Evolutionary conservation across 37 sponge, comb jelly and placozoan genomes (phyloP).

Genomic region (Beroe forskalii): DNA sequence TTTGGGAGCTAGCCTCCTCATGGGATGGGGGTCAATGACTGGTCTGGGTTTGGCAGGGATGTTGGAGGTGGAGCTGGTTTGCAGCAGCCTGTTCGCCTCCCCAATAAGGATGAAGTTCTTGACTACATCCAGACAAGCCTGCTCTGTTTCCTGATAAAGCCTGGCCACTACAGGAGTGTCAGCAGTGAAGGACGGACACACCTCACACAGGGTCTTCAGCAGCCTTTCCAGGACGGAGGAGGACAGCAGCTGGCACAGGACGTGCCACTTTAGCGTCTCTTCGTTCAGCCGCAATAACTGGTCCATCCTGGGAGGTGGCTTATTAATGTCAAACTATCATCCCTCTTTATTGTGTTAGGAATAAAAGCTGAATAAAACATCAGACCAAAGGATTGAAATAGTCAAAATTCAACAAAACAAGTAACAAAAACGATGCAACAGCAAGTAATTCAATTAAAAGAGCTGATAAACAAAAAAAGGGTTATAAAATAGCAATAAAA

Average conservation of each 20-base stretch:
- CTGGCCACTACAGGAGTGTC: slow-evolving; percentile 53
- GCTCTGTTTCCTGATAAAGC: slow-evolving; percentile 59
- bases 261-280: slow-evolving; percentile 57
- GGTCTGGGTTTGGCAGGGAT: not conserved
- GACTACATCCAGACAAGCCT: slow-evolving; percentile 60
- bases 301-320: slow-evolving; percentile 11
- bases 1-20: slow-evolving; percentile 44
- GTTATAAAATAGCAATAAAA: too few species aligned
- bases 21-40: not conserved
- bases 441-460: too few species aligned
- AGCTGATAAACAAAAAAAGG: too few species aligned
- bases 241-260: slow-evolving; percentile 49
- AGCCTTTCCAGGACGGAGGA: slow-evolving; percentile 63
- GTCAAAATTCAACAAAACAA: too few species aligned
- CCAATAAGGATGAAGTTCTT: slow-evolving; percentile 65
- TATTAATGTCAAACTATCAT: not conserved
- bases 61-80: not conserved
- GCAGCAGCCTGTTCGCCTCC: slow-evolving; percentile 58
- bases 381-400: too few species aligned
- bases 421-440: too few species aligned
- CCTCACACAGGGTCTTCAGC: slow-evolving; percentile 45
- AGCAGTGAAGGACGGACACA: slow-evolving; percentile 61
- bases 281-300: slow-evolving; percentile 58
- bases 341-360: too few species aligned
- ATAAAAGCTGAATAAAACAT: too few species aligned